These are phyloP conservation scores for Apamea monoglypha DNA, from an alignment of 2,888 invertebrate genomes.

Conservation along the genomic window DNA sequence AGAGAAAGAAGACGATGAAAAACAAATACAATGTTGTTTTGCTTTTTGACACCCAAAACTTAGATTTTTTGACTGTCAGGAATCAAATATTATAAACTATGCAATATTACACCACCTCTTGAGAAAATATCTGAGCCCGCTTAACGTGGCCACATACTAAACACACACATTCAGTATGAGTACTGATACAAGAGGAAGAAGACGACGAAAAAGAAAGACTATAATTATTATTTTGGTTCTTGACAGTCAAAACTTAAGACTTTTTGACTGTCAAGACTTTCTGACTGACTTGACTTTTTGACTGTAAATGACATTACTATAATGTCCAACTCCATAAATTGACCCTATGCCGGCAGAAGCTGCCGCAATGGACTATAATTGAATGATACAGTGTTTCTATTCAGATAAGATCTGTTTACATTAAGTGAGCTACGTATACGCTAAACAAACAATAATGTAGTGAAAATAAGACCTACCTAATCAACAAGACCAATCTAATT, in stretches of 20 bases:
- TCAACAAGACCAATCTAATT: conserved; percentile 34
- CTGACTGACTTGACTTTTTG: too few species aligned
- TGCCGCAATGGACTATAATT: not conserved
- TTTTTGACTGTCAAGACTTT: too few species aligned
- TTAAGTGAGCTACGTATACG: not conserved
- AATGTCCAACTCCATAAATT: not conserved
- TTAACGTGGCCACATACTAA: too few species aligned
- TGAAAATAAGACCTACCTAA: conserved; percentile 28
- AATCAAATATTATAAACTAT: not conserved
- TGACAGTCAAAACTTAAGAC: not conserved
- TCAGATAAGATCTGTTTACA: not conserved
- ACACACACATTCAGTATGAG: too few species aligned
- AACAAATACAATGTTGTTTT: not conserved
- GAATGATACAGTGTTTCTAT: not conserved
- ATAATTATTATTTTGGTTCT: too few species aligned
- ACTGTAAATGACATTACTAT: not conserved
- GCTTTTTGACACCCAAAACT: not conserved
- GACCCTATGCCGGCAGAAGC: not conserved
- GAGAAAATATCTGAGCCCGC: too few species aligned
- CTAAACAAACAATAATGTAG: conserved; percentile 17
- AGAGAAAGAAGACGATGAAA: not conserved
- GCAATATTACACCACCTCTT: too few species aligned
- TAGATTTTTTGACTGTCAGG: not conserved
- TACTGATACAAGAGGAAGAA: too few species aligned
- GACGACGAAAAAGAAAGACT: too few species aligned